Conservation (phyloP, 2,113 vertebrate genomes). For the Chloroceryle aenea region DNA sequence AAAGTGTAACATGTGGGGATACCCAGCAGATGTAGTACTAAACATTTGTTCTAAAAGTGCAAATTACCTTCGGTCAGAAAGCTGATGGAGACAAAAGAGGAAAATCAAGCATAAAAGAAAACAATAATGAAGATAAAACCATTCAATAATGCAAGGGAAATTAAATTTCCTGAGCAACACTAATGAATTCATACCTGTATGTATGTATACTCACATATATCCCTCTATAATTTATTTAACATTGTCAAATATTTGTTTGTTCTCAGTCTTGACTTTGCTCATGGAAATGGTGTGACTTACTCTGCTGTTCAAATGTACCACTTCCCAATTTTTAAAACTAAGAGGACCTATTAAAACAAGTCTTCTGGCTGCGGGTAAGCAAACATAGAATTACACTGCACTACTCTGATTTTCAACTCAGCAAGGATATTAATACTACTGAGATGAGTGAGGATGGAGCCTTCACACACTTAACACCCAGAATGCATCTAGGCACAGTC, state of each 20-base stretch:
- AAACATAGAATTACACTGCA: not conserved
- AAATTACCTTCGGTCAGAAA: not conserved
- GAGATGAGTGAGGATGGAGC: fast-evolving
- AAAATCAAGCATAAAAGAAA: not conserved
- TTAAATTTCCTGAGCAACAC: not conserved
- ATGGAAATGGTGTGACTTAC: not conserved
- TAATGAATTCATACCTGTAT: not conserved
- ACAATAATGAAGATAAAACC: not conserved
- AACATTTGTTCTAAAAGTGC: not conserved
- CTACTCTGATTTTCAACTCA: not conserved
- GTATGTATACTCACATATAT: not conserved
- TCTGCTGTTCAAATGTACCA: not conserved
- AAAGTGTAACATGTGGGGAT: not conserved
- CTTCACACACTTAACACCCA: not conserved
- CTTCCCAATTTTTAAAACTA: not conserved
- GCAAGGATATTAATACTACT: not conserved
- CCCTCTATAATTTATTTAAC: not conserved
- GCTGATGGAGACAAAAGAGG: not conserved
- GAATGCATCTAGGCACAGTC: not conserved
- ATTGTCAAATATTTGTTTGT: not conserved
- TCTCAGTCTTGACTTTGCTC: not conserved
- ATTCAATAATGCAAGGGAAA: not conserved
- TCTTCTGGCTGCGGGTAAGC: not conserved
- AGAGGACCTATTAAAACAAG: not conserved
- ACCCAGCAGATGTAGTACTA: not conserved